A percentile compares a stretch with the other conserved stretches of the same genome.
Conservation (phyloP, 1,140 invertebrate genomes). For the Pseudomyrmex dendroicus region DNA sequence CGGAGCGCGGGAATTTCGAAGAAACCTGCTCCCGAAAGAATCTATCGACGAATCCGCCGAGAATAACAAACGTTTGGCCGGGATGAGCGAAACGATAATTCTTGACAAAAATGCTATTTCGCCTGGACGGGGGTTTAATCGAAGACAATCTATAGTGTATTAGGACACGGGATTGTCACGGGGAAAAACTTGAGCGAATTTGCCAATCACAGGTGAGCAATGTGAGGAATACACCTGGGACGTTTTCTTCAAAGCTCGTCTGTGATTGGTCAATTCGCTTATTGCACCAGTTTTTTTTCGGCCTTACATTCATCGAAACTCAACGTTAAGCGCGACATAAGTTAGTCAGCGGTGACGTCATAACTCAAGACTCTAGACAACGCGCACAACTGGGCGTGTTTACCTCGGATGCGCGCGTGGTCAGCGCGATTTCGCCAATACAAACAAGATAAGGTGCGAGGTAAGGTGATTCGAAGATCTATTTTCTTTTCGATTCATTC, state of each 20-base stretch:
- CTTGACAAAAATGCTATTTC: no score
- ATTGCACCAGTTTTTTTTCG: background rate
- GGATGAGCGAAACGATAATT: no score
- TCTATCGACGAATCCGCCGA: background rate
- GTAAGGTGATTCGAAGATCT: conserved; percentile 3
- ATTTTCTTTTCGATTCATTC: background rate
- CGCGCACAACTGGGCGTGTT: conserved; percentile 50
- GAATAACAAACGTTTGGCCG: background rate
- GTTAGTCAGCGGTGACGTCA: conserved; percentile 57
- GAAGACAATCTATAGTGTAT: no score
- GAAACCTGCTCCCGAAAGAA: background rate
- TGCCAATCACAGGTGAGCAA: no score
- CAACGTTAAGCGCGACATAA: background rate
- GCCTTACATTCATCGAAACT: background rate
- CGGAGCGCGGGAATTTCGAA: conserved; percentile 12
- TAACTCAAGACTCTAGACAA: conserved; percentile 2
- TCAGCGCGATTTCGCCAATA: background rate
- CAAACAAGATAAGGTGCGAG: background rate
- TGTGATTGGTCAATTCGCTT: no score
- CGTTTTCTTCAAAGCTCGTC: no score
- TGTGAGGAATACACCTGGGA: no score
- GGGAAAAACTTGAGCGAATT: no score
- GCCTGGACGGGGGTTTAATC: no score
- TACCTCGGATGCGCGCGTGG: background rate
- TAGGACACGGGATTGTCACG: no score